phyloP scores from a whole-genome alignment of 1,140 invertebrate species.

The Atta texana region DNA sequence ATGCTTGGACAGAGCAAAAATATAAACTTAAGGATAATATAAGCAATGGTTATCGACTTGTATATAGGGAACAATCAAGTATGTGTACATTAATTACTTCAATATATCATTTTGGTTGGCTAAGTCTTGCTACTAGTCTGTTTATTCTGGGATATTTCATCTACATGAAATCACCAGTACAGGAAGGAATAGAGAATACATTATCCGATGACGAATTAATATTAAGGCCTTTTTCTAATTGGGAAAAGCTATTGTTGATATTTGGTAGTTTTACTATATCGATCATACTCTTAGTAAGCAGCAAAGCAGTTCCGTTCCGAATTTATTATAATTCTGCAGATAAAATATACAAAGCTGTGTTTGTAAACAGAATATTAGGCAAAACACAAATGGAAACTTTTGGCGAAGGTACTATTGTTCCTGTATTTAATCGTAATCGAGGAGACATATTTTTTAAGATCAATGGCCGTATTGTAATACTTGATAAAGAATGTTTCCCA shows the following conservation, averaged over 20 bases:
- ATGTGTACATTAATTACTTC: neutral
- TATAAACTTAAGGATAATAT: constrained; percentile 26
- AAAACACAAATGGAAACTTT: constrained; percentile 33
- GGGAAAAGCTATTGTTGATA: neutral
- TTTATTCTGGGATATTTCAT: neutral
- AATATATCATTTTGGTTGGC: neutral
- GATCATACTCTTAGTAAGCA: neutral
- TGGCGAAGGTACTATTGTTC: neutral
- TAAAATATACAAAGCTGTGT: constrained; percentile 29
- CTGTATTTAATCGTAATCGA: neutral
- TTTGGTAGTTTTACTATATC: accelerated
- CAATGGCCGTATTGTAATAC: constrained; percentile 7
- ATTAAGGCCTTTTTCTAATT: neutral
- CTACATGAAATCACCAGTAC: neutral
- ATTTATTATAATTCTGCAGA: constrained; percentile 27
- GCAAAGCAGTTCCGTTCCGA: constrained; percentile 9
- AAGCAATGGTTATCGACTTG: constrained; percentile 14
- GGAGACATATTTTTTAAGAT: neutral
- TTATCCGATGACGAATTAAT: neutral
- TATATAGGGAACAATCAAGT: constrained; percentile 3
- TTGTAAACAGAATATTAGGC: neutral
- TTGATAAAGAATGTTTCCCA: constrained; percentile 30
- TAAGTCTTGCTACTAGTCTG: neutral
- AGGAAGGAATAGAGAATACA: neutral
- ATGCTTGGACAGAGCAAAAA: neutral